Evolutionary conservation across 2,113 vertebrate genomes (phyloP).

Genomic region (Peromyscus maniculatus): DNA sequence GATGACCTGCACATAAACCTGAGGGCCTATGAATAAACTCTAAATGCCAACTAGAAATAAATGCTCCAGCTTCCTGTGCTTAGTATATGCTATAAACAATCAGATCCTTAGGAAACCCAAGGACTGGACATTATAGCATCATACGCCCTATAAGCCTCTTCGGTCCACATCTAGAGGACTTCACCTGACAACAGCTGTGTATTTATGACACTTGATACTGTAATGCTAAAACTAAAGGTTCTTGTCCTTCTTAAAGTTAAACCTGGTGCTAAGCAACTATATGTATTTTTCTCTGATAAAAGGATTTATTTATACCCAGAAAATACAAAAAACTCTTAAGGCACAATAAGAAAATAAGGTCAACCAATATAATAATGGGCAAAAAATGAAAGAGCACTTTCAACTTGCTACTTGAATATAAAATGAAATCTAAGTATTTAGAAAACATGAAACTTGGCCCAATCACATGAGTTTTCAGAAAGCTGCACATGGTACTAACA

Average conservation of each 20-base stretch:
- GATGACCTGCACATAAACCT: background rate
- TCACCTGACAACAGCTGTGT: background rate
- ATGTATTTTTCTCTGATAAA: background rate
- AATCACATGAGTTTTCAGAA: background rate
- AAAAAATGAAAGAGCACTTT: background rate
- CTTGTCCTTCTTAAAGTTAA: background rate
- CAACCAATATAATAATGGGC: background rate
- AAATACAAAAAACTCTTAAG: background rate
- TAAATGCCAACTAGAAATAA: slow-evolving; percentile 38
- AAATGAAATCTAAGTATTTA: slow-evolving; percentile 1
- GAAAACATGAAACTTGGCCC: background rate
- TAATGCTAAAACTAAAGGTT: background rate
- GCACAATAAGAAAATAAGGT: slow-evolving; percentile 22
- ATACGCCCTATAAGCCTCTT: background rate
- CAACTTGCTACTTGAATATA: background rate
- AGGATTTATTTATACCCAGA: background rate
- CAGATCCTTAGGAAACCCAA: background rate
- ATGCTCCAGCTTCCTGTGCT: background rate
- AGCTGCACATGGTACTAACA: background rate
- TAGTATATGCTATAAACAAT: background rate
- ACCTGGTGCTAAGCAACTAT: background rate
- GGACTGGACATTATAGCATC: background rate
- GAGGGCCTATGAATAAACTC: background rate
- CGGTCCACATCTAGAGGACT: background rate
- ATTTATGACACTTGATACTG: background rate